These are phyloP conservation scores for Pelobates cultripes DNA, from an alignment of 2,797 vertebrate species.

Conservation along the genomic window DNA sequence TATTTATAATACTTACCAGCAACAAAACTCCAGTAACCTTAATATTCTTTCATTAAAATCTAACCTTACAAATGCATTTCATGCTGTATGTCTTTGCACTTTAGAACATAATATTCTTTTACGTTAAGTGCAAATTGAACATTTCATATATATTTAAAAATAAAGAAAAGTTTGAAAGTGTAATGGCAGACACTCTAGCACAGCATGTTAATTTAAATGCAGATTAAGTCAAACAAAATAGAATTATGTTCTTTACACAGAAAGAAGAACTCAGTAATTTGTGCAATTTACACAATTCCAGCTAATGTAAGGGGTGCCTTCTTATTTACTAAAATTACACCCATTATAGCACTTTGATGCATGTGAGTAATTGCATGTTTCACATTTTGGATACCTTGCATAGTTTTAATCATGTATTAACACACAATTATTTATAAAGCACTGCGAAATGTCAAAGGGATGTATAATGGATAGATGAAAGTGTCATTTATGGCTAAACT, in stretches of 20 bases:
- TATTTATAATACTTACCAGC: constrained; percentile 32
- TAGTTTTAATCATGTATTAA: not conserved
- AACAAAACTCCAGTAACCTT: constrained; percentile 1
- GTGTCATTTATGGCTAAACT: too few relatives aligned
- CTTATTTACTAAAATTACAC: not conserved
- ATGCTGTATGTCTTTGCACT: constrained; percentile 28
- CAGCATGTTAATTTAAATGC: constrained; percentile 33
- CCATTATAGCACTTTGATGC: not conserved
- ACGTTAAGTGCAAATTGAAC: constrained; percentile 49
- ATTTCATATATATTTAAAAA: constrained; percentile 31
- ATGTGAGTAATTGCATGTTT: not conserved
- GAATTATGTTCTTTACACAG: constrained; percentile 27
- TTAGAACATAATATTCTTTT: constrained; percentile 51
- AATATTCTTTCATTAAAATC: constrained; percentile 17
- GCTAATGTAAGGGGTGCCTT: not conserved
- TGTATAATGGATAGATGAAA: too few relatives aligned
- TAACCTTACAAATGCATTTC: constrained; percentile 41
- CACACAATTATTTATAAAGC: not conserved
- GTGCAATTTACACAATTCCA: not conserved
- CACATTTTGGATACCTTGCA: not conserved
- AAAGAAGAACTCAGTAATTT: not conserved
- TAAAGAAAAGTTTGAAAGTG: constrained; percentile 14
- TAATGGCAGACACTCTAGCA: constrained; percentile 5
- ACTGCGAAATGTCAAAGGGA: not conserved
- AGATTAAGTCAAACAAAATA: constrained; percentile 37